These are phyloP conservation scores for Timema cristinae DNA, from an alignment of 2,888 invertebrate genomes.

Conservation along the genomic window DNA sequence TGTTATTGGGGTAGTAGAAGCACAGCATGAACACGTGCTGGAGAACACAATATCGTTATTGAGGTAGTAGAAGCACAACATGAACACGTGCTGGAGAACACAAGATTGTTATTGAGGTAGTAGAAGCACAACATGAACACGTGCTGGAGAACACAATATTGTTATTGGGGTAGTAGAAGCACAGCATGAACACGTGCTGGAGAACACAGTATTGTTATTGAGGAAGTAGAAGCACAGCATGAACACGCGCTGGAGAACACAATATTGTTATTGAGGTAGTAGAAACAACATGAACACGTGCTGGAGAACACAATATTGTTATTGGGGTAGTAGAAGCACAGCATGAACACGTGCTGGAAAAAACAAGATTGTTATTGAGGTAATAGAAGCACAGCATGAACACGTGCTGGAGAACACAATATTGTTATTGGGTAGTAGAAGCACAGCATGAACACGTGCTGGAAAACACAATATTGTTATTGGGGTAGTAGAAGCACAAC, in stretches of 20 bases:
- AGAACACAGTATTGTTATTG: too few relatives aligned
- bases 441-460: slow-evolving; percentile 61
- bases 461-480: too few relatives aligned
- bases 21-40: too few relatives aligned
- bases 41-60: too few relatives aligned
- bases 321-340: slow-evolving; percentile 47
- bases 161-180: slow-evolving; percentile 50
- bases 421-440: slow-evolving; percentile 18
- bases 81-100: slow-evolving; percentile 63
- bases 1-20: too few relatives aligned
- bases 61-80: slow-evolving; percentile 75
- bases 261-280: slow-evolving; percentile 44
- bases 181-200: slow-evolving; percentile 61
- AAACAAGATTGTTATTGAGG: slow-evolving; percentile 49
- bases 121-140: slow-evolving; percentile 50
- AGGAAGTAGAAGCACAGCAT: too few relatives aligned
- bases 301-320: slow-evolving; percentile 43
- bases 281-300: slow-evolving; percentile 82
- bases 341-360: slow-evolving; percentile 61
- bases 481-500: slow-evolving; percentile 20
- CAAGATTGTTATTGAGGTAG: slow-evolving; percentile 50
- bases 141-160: slow-evolving; percentile 49
- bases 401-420: slow-evolving; percentile 54
- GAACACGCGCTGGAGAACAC: too few relatives aligned
- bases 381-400: slow-evolving; percentile 45